Base-by-base conservation (phyloP, 2,113 vertebrate species). In the Tetraodon nigroviridis region DNA sequence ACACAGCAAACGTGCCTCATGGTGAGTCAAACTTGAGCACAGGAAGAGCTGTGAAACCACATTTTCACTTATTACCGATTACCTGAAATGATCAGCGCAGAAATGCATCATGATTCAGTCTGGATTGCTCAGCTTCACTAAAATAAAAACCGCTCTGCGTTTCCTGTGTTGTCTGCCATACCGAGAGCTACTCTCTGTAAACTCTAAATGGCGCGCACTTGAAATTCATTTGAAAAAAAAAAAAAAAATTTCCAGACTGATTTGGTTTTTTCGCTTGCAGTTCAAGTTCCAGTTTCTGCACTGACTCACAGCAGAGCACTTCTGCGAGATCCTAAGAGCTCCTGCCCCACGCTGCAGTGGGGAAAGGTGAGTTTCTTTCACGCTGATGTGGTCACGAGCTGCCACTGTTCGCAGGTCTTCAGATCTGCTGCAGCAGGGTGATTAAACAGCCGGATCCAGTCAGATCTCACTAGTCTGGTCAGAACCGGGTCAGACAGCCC, bases 331-430 rank as follows among this genome's bases (percentile, higher is more conserved):
- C 46, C 66, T 69, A 46, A 76, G 64, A 76, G 51, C 29, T 61
- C 15, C 45, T n/a, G 58, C 47, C 69, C 40, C 61, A 40, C 66
- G 64, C 14, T 64, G 64, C 55, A 61, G 54, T 16, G 32, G 61
- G 58, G 69, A 46, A 49, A 59, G 71, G 76, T 67, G 40, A 65
- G 41, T 70, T 49, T 51, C 58, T 15, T 45, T 48, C 61, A 55
- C 17, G 54, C 79, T 65, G 55, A 58, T 72, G 51, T 65, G 76
- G 66, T 80, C 64, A 78, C 60, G 67, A 44, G 73, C 76, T 76
- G 65, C 58, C 64, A 73, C 70, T 50, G 66, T 73, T 68, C 64
- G 42, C 58, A 62, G 56, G 71, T 64, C 54, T 60, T 63, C 68
- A 69, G 40, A 65, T 61, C 79, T 70, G 72, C 79, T 62, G 22